These are phyloP conservation scores for Drosophila nigritarsus DNA, from an alignment of 2,888 invertebrate species.

Conservation along the genomic window DNA sequence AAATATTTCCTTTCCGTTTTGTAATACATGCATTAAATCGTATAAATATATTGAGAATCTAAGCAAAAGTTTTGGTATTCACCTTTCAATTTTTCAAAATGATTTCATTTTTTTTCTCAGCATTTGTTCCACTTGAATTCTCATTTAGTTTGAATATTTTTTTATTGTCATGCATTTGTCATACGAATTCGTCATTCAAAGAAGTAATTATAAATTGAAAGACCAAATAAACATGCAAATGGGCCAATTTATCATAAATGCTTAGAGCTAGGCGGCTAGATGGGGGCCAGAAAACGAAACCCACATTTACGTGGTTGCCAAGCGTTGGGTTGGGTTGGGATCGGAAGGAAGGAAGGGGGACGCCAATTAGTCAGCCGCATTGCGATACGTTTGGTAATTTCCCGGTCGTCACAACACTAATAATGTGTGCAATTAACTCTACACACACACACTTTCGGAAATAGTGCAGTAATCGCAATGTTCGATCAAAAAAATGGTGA, in stretches of 20 bases:
- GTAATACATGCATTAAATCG: too few species aligned
- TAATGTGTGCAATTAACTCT: slow-evolving; percentile 44
- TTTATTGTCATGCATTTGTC: neutral
- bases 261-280: neutral
- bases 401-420: slow-evolving; percentile 38
- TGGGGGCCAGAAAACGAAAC: slow-evolving; percentile 9
- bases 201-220: slow-evolving; percentile 13
- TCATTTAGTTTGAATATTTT: neutral
- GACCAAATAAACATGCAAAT: slow-evolving; percentile 33
- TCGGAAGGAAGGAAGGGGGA: neutral
- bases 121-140: neutral
- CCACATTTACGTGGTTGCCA: slow-evolving; percentile 5
- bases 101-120: neutral
- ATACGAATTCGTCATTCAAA: neutral
- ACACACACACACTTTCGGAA: slow-evolving; percentile 5
- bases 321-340: neutral
- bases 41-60: neutral
- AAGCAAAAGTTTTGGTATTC: neutral
- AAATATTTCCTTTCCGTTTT: neutral
- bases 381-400: slow-evolving; percentile 53
- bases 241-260: slow-evolving; percentile 20
- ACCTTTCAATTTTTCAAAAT: neutral
- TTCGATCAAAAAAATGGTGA: slow-evolving; percentile 23
- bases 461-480: slow-evolving; percentile 35
- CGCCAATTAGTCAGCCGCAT: slow-evolving; percentile 47